Percentiles rank a stretch among this genome's conserved stretches.
Evolutionary conservation across 2,113 vertebrate genomes (phyloP).

Genomic region (Apodemus sylvaticus): DNA sequence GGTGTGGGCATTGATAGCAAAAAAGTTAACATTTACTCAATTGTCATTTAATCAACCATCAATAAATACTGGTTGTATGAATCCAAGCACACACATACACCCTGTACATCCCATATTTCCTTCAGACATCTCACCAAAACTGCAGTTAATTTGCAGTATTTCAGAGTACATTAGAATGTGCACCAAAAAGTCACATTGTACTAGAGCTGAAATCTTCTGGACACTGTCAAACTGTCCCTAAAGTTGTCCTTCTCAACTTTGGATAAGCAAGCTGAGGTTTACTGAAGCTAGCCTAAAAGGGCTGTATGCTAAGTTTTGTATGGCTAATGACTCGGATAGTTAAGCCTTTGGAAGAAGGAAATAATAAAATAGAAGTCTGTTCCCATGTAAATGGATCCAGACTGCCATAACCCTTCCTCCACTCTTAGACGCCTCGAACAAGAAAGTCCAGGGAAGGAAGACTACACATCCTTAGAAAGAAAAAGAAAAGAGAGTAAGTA

Average conservation of each 20-base stretch:
- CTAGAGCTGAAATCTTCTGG: background rate
- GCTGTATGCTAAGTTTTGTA: background rate
- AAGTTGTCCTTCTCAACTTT: slow-evolving; percentile 41
- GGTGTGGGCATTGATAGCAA: background rate
- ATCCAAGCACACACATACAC: background rate
- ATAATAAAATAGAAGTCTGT: background rate
- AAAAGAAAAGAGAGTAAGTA: background rate
- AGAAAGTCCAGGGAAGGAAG: background rate
- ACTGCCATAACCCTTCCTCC: background rate
- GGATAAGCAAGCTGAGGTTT: slow-evolving; percentile 26
- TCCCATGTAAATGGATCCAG: background rate
- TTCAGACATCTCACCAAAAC: slow-evolving; percentile 43
- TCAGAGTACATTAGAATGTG: slow-evolving; percentile 7
- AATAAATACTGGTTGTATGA: background rate
- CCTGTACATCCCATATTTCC: background rate
- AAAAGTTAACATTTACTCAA: background rate
- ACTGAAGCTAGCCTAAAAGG: slow-evolving; percentile 16
- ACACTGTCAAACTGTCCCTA: background rate
- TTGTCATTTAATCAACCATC: background rate
- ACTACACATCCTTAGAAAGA: background rate
- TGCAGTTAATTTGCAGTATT: slow-evolving; percentile 19
- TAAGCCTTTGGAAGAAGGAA: background rate
- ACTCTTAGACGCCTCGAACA: background rate
- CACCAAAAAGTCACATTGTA: background rate
- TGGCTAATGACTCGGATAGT: slow-evolving; percentile 6